Percentiles rank a stretch among this genome's conserved stretches.
Evolutionary conservation across 1,140 invertebrate species (phyloP).

Genomic region (Mylabris phalerata): DNA sequence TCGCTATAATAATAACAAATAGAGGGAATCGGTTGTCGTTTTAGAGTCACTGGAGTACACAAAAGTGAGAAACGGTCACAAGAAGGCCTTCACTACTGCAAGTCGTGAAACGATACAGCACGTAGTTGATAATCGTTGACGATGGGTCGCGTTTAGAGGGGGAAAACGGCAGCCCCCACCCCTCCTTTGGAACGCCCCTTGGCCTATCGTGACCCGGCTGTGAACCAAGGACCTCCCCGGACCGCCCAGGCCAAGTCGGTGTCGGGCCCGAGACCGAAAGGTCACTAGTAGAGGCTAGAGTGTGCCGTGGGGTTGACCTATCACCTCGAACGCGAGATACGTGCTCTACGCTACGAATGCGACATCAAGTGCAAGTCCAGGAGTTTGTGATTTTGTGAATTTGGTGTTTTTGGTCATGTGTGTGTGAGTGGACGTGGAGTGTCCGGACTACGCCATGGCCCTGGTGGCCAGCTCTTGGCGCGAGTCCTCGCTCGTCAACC

Average conservation of each 20-base stretch:
- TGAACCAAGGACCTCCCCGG: constrained; percentile 41
- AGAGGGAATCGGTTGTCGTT: not conserved
- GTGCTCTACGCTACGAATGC: constrained; percentile 26
- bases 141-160: not conserved
- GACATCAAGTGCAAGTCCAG: constrained; percentile 25
- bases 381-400: constrained; percentile 20
- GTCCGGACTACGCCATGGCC: constrained; percentile 53
- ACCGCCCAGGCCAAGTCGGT: constrained; percentile 42
- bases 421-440: constrained; percentile 43
- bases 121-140: constrained; percentile 1
- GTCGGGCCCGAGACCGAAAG: constrained; percentile 41
- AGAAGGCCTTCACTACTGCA: constrained; percentile 7
- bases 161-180: constrained; percentile 6
- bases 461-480: constrained; percentile 65
- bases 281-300: constrained; percentile 44
- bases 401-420: constrained; percentile 15
- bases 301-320: constrained; percentile 42
- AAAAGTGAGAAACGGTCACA: not conserved
- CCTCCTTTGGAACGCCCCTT: constrained; percentile 34
- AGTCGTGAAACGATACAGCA: constrained; percentile 4
- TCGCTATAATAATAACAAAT: too few relatives aligned
- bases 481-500: constrained; percentile 48
- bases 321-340: constrained; percentile 40
- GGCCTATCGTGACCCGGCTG: constrained; percentile 42
- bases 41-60: constrained; percentile 12